Conservation (phyloP, 1,140 invertebrate species). For the Zaprionus davidi region DNA sequence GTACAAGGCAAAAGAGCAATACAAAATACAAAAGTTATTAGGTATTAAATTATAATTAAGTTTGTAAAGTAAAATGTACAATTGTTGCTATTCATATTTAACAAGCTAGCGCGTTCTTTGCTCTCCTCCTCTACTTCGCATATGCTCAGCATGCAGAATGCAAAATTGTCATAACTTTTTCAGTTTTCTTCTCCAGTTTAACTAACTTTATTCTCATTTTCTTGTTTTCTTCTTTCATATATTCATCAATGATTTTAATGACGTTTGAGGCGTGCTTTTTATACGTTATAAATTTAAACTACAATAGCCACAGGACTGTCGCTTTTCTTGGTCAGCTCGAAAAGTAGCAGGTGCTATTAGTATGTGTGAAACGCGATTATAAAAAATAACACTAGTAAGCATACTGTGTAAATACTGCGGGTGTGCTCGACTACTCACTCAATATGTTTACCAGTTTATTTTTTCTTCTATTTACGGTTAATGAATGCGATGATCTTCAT, state of each 20-base stretch:
- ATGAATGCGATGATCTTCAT: slow-evolving; percentile 26
- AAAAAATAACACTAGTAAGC: slow-evolving; percentile 58
- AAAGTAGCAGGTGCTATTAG: slow-evolving; percentile 65
- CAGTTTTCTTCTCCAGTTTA: slow-evolving; percentile 28
- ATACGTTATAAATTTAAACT: slow-evolving; percentile 17
- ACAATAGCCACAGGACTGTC: slow-evolving; percentile 41
- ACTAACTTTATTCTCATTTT: slow-evolving; percentile 12
- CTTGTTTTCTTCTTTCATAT: slow-evolving; percentile 49
- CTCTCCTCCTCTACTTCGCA: slow-evolving; percentile 34
- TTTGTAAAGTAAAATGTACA: slow-evolving; percentile 77
- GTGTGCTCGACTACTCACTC: slow-evolving; percentile 3
- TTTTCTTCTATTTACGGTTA: slow-evolving; percentile 37
- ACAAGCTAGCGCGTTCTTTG: slow-evolving; percentile 73
- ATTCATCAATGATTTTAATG: slow-evolving; percentile 59
- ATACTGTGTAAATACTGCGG: slow-evolving; percentile 27
- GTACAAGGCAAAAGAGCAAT: slow-evolving; percentile 79
- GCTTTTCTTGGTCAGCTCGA: slow-evolving; percentile 68
- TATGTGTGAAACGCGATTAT: slow-evolving; percentile 40
- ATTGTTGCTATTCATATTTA: slow-evolving; percentile 77
- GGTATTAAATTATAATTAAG: slow-evolving; percentile 70
- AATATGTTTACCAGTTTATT: slow-evolving; percentile 68
- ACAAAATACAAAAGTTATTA: slow-evolving; percentile 60
- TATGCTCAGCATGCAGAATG: slow-evolving; percentile 55
- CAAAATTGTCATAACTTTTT: slow-evolving; percentile 75
- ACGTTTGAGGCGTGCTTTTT: slow-evolving; percentile 7